Base-by-base conservation (phyloP, 2,797 vertebrate species). In the Betta splendens region DNA sequence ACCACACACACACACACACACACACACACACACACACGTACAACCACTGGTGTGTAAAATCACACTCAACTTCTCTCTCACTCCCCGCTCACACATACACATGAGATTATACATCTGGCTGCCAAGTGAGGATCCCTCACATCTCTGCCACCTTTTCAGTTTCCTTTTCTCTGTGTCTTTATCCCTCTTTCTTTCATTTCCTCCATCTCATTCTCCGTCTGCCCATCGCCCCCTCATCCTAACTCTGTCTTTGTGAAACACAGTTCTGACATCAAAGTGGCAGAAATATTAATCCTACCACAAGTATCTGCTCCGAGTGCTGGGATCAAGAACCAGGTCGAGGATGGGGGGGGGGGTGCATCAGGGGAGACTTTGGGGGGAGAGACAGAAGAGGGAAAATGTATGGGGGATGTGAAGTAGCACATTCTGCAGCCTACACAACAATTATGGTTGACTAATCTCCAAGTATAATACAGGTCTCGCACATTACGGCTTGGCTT, bases 251-350 rank as follows among this genome's bases (percentile, higher is more conserved):
- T 87, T 88, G 86, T 88, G 80, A 90, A 84, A 84, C 83, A 88
- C 83, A 78, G 81, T 86, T 87, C 83, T 76, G 85, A 89, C 85
- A 92, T 92, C 91, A 93, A 92, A 93, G 92, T 89, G 87, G 69
- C 67, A 91, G 80, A 88, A 90, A 88, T 92, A 91, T 91, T 92
- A 92, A 92, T 92, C 89, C 89, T 49, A 74, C 68, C 75, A 82
- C 74, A 91, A 89, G 84, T 88, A 89, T 90, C 79, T 74, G 77
- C 83, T 88, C 84, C 70, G 80, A 90, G 79, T 85, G 66, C 82
- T 81, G 64, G 87, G 91, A 92, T 92, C 89, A 91, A 89, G 86
- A 88, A 81, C 87, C 87, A 87, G 86, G 90, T 89, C 81, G 75
- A 60, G 37, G 64, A 76, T 64, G 72, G 58, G 38, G 50, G 63